Evolutionary conservation across 2,113 vertebrate species (phyloP).

Genomic region (Rhinopomastus cyanomelas): DNA sequence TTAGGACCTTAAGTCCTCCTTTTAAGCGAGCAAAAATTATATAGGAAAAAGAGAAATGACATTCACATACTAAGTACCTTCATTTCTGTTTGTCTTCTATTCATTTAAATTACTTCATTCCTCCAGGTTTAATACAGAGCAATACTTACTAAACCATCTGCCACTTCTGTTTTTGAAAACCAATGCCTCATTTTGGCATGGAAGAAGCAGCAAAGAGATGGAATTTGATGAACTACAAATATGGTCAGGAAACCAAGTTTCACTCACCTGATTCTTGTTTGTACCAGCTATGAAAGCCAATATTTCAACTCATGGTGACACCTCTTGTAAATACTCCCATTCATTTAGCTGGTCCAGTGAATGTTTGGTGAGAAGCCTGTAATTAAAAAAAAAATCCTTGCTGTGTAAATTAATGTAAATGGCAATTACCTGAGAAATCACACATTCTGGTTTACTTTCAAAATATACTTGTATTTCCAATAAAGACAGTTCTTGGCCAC

Average conservation of each 20-base stretch:
- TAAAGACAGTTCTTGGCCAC: constrained; percentile 35
- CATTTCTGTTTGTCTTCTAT: background rate
- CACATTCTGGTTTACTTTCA: background rate
- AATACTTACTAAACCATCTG: background rate
- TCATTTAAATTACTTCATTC: background rate
- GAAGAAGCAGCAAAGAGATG: background rate
- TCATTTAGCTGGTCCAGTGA: background rate
- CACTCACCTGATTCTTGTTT: background rate
- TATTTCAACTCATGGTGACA: background rate
- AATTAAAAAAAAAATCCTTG: background rate
- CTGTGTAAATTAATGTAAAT: background rate
- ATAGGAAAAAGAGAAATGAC: background rate
- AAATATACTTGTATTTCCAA: constrained; percentile 16
- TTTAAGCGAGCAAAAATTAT: background rate
- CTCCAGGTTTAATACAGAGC: background rate
- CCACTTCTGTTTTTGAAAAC: background rate
- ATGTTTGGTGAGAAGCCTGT: background rate
- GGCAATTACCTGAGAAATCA: background rate
- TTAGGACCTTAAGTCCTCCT: background rate
- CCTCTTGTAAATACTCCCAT: background rate
- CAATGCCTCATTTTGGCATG: background rate
- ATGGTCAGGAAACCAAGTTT: background rate
- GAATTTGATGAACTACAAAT: too few species aligned
- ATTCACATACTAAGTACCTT: background rate
- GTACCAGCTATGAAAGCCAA: background rate